phyloP scores from a whole-genome alignment of 1,140 invertebrate species.

The Eulimnadia texana region DNA sequence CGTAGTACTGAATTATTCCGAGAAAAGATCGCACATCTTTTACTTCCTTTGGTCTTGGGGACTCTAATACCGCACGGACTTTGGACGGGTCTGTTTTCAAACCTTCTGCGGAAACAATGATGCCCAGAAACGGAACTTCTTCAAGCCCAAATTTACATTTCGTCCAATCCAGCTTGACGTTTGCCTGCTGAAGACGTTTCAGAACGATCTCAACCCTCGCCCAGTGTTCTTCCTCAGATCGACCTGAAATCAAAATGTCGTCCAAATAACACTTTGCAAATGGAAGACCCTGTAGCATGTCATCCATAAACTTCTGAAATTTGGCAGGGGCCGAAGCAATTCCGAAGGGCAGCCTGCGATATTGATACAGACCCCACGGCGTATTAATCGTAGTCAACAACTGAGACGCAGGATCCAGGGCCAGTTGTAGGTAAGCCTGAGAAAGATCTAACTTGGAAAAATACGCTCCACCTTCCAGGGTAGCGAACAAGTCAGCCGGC shows the following conservation, averaged over 20 bases:
- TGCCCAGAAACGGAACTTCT: too few species aligned
- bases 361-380: neutral
- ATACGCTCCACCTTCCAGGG: constrained; percentile 21
- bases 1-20: too few species aligned
- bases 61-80: constrained; percentile 26
- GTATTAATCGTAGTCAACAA: constrained; percentile 25
- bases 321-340: constrained; percentile 19
- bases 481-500: constrained; percentile 26
- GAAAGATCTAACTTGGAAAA: constrained; percentile 26
- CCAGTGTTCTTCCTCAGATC: constrained; percentile 17
- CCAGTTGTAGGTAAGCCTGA: constrained; percentile 25
- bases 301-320: constrained; percentile 22
- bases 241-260: constrained; percentile 23
- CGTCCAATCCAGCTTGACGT: constrained; percentile 18
- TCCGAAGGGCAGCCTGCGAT: neutral
- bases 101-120: constrained; percentile 24
- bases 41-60: constrained; percentile 24
- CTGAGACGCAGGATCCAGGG: constrained; percentile 23
- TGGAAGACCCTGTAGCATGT: constrained; percentile 3
- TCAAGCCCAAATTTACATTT: constrained; percentile 24
- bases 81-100: constrained; percentile 26
- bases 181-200: constrained; percentile 21
- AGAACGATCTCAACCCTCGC: constrained; percentile 18
- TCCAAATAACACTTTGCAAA: constrained; percentile 14
- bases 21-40: constrained; percentile 24